Conservation (phyloP, 1,140 invertebrate species). For the Tetraneura akinire region DNA sequence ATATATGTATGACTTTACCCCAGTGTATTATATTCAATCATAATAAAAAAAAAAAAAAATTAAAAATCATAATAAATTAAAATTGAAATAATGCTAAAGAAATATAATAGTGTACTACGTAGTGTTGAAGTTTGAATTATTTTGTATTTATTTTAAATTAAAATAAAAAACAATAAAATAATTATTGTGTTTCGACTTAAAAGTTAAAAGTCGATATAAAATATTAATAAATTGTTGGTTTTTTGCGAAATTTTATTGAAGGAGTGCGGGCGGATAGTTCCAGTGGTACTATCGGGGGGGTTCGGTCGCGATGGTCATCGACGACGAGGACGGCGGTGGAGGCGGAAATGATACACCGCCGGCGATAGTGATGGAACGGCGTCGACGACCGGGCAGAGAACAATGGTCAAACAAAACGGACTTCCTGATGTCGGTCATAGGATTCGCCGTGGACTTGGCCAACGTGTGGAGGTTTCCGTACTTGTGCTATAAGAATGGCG, state of each 20-base stretch:
- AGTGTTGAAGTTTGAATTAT: no score
- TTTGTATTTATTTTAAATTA: no score
- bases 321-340: slow-evolving; percentile 39
- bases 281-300: background rate
- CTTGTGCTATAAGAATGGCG: slow-evolving; percentile 86
- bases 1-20: background rate
- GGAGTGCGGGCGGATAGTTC: slow-evolving; percentile 23
- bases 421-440: slow-evolving; percentile 86
- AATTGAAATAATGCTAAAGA: no score
- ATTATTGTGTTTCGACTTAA: background rate
- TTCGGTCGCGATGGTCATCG: background rate
- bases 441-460: slow-evolving; percentile 87
- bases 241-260: background rate
- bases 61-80: no score
- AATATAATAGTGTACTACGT: no score
- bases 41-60: no score
- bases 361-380: slow-evolving; percentile 15
- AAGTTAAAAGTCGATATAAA: background rate
- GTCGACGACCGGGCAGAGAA: slow-evolving; percentile 53
- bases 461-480: slow-evolving; percentile 94
- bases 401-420: slow-evolving; percentile 65
- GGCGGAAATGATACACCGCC: slow-evolving; percentile 9
- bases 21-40: background rate
- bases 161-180: background rate
- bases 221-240: background rate